Base-by-base conservation (phyloP, 2,888 invertebrate genomes). In the Tachina lurida region DNA sequence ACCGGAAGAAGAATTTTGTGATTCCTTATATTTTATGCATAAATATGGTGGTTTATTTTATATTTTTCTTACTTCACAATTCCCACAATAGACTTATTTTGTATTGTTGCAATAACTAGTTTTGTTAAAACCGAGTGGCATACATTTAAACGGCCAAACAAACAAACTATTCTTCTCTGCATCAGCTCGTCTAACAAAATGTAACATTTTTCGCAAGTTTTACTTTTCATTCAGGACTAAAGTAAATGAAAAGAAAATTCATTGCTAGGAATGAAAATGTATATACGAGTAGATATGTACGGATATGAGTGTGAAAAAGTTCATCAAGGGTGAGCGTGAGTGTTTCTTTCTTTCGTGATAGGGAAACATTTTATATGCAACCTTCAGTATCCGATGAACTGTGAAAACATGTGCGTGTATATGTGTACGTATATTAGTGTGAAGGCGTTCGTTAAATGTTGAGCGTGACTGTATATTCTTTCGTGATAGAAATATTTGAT, bases 1-100 rank as follows among this genome's bases (percentile, higher is more conserved):
- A 17, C 47, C 82, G 75, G 75, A 82, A 82, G 75, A 82, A 82
- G 63, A 82, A 54, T 75, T 68, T 76, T 70, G 12, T 10, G 22
- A 39, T 58, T 54, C 54, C 49, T 62, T 75, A 31, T 49, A 58
- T 47, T 7, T 56, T 54, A 65, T 65, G 31, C 65, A 56, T 65
- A 54, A 76, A 54, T 76, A 56, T 76, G 39, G 19, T 58, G 56
- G 15, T 60, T 68, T 68, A 10, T 45, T 52, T 52, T 60, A 9
- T 12, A 19, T 22, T 60, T 49, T 10, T 10, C 12, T 17, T 4
- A 15, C 12, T 17, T 17, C n/a, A 12, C 15, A 45, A 31, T 65
- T 58, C 22, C 2, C 39, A 58, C 67, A 68, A 77, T 56, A 39
- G 41, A 39, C 65, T 13, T 49, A 60, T 77, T 68, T 70, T 49